Conservation (phyloP, 2,888 invertebrate species). For the Petrolisthes cinctipes region DNA sequence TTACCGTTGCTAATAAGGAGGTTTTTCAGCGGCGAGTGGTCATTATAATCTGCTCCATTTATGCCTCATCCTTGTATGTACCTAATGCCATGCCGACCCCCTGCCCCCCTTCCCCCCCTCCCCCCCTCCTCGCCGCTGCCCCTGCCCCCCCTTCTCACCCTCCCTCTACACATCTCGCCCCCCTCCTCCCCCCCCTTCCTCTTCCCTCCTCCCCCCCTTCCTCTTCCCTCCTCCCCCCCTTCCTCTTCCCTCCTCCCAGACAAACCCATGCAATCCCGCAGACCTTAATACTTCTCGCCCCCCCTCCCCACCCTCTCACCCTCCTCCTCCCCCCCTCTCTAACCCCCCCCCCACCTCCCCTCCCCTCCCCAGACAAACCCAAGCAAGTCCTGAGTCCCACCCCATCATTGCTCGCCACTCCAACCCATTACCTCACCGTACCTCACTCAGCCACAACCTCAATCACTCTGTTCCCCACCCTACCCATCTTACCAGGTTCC, state of each 20-base stretch:
- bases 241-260: not conserved
- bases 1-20: slow-evolving; percentile 32
- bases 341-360: not conserved
- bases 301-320: not conserved
- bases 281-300: not conserved
- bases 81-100: slow-evolving; percentile 7
- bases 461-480: not conserved
- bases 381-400: too few relatives aligned
- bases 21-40: slow-evolving; percentile 14
- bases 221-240: not conserved
- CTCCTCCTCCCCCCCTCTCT: not conserved
- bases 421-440: too few relatives aligned
- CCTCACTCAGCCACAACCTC: too few relatives aligned
- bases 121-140: not conserved
- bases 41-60: slow-evolving; percentile 24
- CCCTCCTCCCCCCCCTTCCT: not conserved
- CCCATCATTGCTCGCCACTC: too few relatives aligned
- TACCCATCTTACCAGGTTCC: not conserved
- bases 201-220: not conserved
- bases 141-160: not conserved
- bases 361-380: too few relatives aligned
- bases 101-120: not conserved
- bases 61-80: not conserved
- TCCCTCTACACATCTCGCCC: not conserved
- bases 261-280: not conserved